These are phyloP conservation scores for Lagria hirta DNA, from an alignment of 2,888 invertebrate genomes.

Conservation along the genomic window DNA sequence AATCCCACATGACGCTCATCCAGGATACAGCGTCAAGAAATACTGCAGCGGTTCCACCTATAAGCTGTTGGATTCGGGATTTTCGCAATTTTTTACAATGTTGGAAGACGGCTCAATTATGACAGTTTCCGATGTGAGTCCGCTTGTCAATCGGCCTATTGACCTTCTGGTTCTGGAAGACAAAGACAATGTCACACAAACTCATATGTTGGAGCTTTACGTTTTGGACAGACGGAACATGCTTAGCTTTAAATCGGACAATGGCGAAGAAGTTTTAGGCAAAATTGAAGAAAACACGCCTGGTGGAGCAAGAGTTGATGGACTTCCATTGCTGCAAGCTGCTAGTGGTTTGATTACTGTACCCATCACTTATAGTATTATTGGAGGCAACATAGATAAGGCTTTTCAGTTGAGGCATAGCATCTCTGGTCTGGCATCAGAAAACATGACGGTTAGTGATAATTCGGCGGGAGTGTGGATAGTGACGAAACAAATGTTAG, in stretches of 20 bases:
- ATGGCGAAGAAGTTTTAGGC: conserved; percentile 65
- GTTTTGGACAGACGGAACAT: conserved; percentile 82
- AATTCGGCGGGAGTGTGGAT: conserved; percentile 68
- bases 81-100: conserved; percentile 83
- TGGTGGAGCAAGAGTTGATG: conserved; percentile 69
- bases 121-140: conserved; percentile 84
- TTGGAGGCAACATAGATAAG: conserved; percentile 73
- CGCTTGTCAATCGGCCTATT: conserved; percentile 78
- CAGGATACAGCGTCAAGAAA: conserved; percentile 83
- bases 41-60: conserved; percentile 67
- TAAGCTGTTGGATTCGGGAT: conserved; percentile 75
- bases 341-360: conserved; percentile 65
- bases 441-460: conserved; percentile 55
- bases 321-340: conserved; percentile 72
- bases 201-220: conserved; percentile 77
- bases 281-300: conserved; percentile 77
- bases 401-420: conserved; percentile 73
- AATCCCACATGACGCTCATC: conserved; percentile 86
- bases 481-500: conserved; percentile 74
- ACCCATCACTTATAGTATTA: conserved; percentile 77
- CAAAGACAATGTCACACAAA: conserved; percentile 75
- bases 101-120: conserved; percentile 86
- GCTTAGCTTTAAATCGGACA: conserved; percentile 71
- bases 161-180: conserved; percentile 81
- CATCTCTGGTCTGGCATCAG: conserved; percentile 52